Percentiles rank a stretch among this genome's conserved stretches.
Conservation (phyloP, 2,113 vertebrate species). For the Vireo altiloquus region DNA sequence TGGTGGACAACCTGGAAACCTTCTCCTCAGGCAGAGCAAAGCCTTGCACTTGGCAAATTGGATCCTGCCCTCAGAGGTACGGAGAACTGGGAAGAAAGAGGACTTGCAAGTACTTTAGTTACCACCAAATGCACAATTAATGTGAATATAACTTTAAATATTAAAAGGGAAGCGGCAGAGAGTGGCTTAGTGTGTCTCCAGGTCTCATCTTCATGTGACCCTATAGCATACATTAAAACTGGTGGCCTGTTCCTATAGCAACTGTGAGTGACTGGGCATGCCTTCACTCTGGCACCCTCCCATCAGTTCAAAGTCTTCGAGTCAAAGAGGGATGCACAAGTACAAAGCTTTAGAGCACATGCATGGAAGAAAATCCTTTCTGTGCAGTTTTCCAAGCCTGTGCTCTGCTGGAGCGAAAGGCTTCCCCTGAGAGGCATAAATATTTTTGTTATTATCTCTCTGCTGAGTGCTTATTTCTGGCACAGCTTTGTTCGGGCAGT, state of each 20-base stretch:
- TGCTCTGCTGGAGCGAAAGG: not conserved
- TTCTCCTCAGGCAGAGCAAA: constrained; percentile 52
- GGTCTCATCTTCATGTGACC: not conserved
- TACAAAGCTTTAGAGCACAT: not conserved
- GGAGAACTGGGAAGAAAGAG: not conserved
- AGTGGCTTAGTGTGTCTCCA: not conserved
- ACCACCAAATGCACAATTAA: not conserved
- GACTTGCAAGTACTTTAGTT: not conserved
- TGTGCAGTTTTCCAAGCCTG: not conserved
- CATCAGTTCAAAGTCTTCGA: not conserved
- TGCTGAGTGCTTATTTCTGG: not conserved
- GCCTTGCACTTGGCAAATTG: constrained; percentile 63
- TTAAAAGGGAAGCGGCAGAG: not conserved
- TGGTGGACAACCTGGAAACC: constrained; percentile 67
- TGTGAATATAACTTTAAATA: not conserved
- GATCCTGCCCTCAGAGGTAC: constrained; percentile 73
- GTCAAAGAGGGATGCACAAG: not conserved
- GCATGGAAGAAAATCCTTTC: not conserved
- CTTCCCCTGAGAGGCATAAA: not conserved
- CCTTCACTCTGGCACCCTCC: not conserved
- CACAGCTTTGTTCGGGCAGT: not conserved
- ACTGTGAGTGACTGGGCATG: not conserved
- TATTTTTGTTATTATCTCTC: not conserved
- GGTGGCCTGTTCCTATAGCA: not conserved
- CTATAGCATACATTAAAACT: not conserved